Base-by-base conservation (phyloP, 2,888 invertebrate genomes). In the Polyploca ridens region DNA sequence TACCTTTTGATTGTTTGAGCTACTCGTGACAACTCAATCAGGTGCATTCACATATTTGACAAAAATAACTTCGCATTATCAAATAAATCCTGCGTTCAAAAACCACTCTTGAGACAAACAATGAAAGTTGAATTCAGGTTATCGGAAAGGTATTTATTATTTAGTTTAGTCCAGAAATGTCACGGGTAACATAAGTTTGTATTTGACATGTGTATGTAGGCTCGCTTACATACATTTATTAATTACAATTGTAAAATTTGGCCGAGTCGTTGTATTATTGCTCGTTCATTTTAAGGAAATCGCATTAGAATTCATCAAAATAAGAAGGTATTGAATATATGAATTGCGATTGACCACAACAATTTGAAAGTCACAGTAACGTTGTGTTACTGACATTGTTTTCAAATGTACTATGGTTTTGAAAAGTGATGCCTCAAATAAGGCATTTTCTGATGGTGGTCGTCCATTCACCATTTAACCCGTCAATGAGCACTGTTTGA, bases 401-500 rank as follows among this genome's bases (percentile, higher is more conserved):
- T 19, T 54, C 10, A n/a, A 54, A 54, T 54, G 54, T 10, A 54
- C 54, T 54, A 7, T 19, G 54, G n/a, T n/a, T 44, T 13, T 0
- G 44, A 14, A 44, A 44, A 44, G 0, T 49, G 5, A 7, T 1
- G n/a, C 16, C 49, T 54, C 1, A 54, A 19, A 54, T 10, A 19
- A 54, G 7, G 19, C 10, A 19, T 54, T n/a, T 54, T 19, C 54
- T 54, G 19, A 73, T 46, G 64, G 41, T 60, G 62, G 69, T 70
- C 66, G 64, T 66, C 66, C 65, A 67, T 67, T 75, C 69, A 72
- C 71, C 65, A 70, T 72, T 49, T 10, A 41, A 13, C 33, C 61
- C 73, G 81, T 77, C 73, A 77, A 81, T 81, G 78, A 79, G 75
- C 63, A 35, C 49, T 82, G 64, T 81, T 82, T 76, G 73, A 54